Evolutionary conservation across 2,888 invertebrate species (phyloP).

Genomic region (Oligia fasciuncula): DNA sequence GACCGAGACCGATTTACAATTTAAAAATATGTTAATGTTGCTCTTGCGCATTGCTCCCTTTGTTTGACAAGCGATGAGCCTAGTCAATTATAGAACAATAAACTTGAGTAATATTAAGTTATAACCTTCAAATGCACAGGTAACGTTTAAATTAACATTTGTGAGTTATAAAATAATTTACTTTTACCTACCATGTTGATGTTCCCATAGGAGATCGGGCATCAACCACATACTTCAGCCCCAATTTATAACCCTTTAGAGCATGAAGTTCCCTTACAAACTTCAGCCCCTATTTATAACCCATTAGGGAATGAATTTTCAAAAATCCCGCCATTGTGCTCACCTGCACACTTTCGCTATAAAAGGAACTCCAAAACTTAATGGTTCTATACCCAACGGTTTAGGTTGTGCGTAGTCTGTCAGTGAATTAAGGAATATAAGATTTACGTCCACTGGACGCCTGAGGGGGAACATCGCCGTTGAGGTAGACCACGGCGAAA

Average conservation of each 20-base stretch:
- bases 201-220: not conserved
- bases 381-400: not conserved
- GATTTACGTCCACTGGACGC: not conserved
- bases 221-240: not conserved
- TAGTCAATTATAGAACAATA: slow-evolving; percentile 45
- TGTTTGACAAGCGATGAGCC: slow-evolving; percentile 24
- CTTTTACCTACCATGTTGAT: not conserved
- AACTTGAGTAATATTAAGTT: slow-evolving; percentile 43
- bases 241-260: not conserved
- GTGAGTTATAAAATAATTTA: not conserved
- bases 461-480: no score
- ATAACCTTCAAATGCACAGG: slow-evolving; percentile 26
- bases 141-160: slow-evolving; percentile 5
- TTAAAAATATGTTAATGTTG: slow-evolving; percentile 30
- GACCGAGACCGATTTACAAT: no score
- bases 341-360: not conserved
- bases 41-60: slow-evolving; percentile 28
- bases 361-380: not conserved
- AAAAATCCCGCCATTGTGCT: not conserved
- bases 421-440: no score
- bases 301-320: not conserved
- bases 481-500: no score
- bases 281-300: not conserved
- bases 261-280: not conserved
- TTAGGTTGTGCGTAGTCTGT: not conserved